These are phyloP conservation scores for Ursus arctos DNA, from an alignment of 2,113 vertebrate species.

Conservation along the genomic window DNA sequence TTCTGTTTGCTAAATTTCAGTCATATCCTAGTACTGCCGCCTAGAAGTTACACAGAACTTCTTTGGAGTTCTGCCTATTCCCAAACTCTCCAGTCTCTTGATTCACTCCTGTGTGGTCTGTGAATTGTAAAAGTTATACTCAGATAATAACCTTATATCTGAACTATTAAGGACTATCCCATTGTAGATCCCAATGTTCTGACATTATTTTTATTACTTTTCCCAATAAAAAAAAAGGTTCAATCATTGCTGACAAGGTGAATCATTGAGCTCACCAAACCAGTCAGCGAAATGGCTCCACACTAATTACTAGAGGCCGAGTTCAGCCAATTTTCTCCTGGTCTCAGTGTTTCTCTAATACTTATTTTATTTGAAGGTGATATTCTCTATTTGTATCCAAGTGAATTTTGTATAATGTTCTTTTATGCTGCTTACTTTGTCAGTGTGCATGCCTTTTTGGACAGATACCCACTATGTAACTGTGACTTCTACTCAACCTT, in stretches of 20 bases:
- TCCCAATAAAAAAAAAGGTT: constrained; percentile 41
- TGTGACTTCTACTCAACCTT: constrained; percentile 32
- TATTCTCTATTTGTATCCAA: constrained; percentile 17
- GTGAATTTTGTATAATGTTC: constrained; percentile 35
- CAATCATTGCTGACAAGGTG: not conserved
- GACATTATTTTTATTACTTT: constrained; percentile 62
- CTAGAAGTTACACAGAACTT: constrained; percentile 37
- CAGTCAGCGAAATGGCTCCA: constrained; percentile 35
- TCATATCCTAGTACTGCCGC: constrained; percentile 19
- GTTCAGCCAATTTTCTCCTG: constrained; percentile 57
- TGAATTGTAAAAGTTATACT: constrained; percentile 34
- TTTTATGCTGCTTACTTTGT: not conserved
- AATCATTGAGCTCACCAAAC: constrained; percentile 45
- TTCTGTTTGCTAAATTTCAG: constrained; percentile 65
- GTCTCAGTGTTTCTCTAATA: constrained; percentile 42
- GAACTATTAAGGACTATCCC: not conserved
- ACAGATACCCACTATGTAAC: not conserved
- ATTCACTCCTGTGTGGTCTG: not conserved
- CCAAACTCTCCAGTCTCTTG: not conserved
- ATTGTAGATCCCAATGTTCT: not conserved
- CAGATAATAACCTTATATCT: constrained; percentile 6
- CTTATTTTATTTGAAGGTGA: not conserved
- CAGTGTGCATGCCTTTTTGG: not conserved
- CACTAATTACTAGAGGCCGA: constrained; percentile 17
- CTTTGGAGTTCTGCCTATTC: not conserved